Evolutionary conservation across 2,113 vertebrate species (phyloP), one percentile per base, ranked within the genome.

Genomic region (Furnarius figulus): DNA sequence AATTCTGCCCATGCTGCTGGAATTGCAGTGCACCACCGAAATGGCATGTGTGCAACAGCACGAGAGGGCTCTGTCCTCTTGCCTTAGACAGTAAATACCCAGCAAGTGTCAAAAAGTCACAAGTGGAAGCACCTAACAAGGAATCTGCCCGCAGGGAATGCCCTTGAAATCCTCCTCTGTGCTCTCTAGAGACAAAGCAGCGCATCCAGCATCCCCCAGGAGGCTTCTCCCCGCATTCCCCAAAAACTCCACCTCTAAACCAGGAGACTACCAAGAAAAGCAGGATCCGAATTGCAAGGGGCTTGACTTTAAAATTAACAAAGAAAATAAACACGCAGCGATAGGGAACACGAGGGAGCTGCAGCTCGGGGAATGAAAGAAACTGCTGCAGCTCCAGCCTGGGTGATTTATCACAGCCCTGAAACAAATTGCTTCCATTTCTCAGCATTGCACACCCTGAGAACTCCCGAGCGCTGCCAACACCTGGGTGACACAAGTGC

Each of bases 351-450:
- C 3, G 4, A 55, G 0, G 0, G 90, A 87, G 58, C 71, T 44
- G 30, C 73, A 59, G 89, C 84, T 81, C 46, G 4, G 81, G 84
- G 91, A 91, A n/a, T 89, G 53, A 25, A 78, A 71, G 53, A 25
- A 78, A 71, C 50, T 63, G 91, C 91, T 56, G 70, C 85, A 53
- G 78, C 85, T 91, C 82, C 88, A 73, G 66, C 4, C 87, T 4
- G 62, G 74, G 71, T 93, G 82, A 95, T 96, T 90, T 87, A 95
- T 94, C 85, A 90, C 18, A 10, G 82, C 92, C 67, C 74, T 56
- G 66, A 61, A 94, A 90, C 67, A 94, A 96, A 91, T 89, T 3
- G 67, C 84, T 96, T 74, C 74, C 85, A 78, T 68, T 82, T 87
- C 92, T 94, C 91, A 58, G 44, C 44, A 83, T 83, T 88, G 30